A percentile compares a stretch with the other conserved stretches of the same genome.
Conservation (phyloP, 2,888 invertebrate species). For the Mactromeris polynyma region DNA sequence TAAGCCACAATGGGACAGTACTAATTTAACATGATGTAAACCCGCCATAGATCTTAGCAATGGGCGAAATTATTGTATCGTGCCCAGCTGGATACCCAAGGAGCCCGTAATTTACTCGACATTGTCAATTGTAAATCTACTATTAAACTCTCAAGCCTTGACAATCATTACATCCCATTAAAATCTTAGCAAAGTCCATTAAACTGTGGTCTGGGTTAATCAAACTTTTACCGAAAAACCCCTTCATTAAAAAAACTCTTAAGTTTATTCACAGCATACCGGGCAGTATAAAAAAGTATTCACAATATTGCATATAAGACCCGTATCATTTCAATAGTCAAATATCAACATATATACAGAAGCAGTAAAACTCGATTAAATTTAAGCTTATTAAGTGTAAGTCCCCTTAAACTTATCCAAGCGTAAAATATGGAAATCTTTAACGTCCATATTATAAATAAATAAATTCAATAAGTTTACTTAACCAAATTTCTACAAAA, state of each 20-base stretch:
- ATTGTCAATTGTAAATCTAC: conserved; percentile 24
- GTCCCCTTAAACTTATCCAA: background rate
- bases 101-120: conserved; percentile 26
- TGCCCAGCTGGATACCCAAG: conserved; percentile 26
- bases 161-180: conserved; percentile 30
- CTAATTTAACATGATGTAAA: conserved; percentile 51
- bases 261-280: background rate
- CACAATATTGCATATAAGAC: background rate
- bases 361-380: background rate
- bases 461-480: background rate
- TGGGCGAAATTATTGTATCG: conserved; percentile 23
- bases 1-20: conserved; percentile 39
- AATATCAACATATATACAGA: background rate
- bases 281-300: background rate
- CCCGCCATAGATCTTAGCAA: conserved; percentile 49
- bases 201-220: conserved; percentile 1
- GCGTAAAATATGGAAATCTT: background rate
- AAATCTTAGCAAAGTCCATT: conserved; percentile 32
- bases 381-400: too few species aligned
- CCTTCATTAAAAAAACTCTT: background rate
- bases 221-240: background rate
- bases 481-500: background rate
- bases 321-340: background rate
- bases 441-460: background rate
- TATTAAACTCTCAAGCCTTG: conserved; percentile 31